These are phyloP conservation scores for Xylophagus ater DNA, from an alignment of 2,888 invertebrate genomes.

Conservation along the genomic window DNA sequence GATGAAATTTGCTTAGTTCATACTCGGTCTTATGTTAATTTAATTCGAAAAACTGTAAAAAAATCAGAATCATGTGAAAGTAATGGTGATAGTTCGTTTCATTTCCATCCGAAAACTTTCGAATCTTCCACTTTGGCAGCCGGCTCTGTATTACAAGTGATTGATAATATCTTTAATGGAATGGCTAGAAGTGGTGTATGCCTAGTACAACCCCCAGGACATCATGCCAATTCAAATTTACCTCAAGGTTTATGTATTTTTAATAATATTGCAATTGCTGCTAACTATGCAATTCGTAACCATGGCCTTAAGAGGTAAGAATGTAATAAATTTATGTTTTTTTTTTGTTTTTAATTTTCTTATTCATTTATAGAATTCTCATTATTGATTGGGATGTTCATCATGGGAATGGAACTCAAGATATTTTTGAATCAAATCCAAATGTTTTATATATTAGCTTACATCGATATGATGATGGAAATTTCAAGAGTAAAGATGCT, in stretches of 20 bases:
- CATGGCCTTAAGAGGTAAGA: constrained; percentile 49
- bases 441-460: constrained; percentile 82
- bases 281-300: constrained; percentile 55
- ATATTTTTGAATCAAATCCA: constrained; percentile 61
- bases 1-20: constrained; percentile 56
- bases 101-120: constrained; percentile 55
- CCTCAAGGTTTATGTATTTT: constrained; percentile 86
- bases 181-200: constrained; percentile 63
- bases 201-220: constrained; percentile 80
- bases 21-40: constrained; percentile 44
- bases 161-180: constrained; percentile 57
- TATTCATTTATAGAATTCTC: constrained; percentile 43
- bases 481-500: constrained; percentile 56
- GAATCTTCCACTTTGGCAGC: constrained; percentile 62
- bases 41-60: constrained; percentile 41
- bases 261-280: constrained; percentile 77
- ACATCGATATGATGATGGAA: constrained; percentile 80
- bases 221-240: constrained; percentile 66
- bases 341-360: too few species aligned
- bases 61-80: constrained; percentile 40
- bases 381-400: constrained; percentile 95
- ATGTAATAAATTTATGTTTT: too few species aligned
- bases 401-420: constrained; percentile 88
- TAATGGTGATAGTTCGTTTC: constrained; percentile 50
- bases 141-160: constrained; percentile 65